Evolutionary conservation across 1,140 invertebrate genomes (phyloP).

Genomic region (Drosophila arawakana): DNA sequence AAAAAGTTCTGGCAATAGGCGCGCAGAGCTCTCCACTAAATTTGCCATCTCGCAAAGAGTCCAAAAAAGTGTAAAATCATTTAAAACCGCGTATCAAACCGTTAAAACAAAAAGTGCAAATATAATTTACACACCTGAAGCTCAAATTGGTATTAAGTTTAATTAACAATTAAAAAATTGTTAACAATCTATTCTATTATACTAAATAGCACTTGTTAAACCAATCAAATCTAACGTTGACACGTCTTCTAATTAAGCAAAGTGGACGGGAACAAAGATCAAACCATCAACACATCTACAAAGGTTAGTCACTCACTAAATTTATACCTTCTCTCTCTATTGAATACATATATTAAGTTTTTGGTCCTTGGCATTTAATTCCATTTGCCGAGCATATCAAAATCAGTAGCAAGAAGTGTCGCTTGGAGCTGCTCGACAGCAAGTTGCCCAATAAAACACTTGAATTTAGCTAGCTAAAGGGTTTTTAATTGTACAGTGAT

Average conservation of each 20-base stretch:
- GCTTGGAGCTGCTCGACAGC: neutral
- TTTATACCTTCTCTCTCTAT: neutral
- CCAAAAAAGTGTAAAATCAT: constrained; percentile 7
- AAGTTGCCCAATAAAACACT: neutral
- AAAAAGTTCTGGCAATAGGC: constrained; percentile 47
- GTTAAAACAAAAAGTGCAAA: neutral
- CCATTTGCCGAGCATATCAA: neutral
- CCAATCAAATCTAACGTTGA: neutral
- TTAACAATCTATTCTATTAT: neutral
- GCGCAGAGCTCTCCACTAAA: constrained; percentile 26
- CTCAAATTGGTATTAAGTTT: neutral
- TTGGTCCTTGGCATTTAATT: neutral
- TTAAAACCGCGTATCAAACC: neutral
- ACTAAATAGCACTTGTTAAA: constrained; percentile 14
- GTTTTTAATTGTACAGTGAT: neutral
- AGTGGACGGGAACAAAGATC: constrained; percentile 8
- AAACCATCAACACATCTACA: neutral
- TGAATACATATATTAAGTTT: neutral
- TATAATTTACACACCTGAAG: neutral
- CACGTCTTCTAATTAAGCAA: neutral
- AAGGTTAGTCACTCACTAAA: neutral
- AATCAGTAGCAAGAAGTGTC: neutral
- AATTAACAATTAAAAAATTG: constrained; percentile 6
- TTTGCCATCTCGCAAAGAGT: constrained; percentile 23
- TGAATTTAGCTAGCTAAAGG: neutral